Evolutionary conservation across 2,113 vertebrate species (phyloP).

Genomic region (Pholis gunnellus): DNA sequence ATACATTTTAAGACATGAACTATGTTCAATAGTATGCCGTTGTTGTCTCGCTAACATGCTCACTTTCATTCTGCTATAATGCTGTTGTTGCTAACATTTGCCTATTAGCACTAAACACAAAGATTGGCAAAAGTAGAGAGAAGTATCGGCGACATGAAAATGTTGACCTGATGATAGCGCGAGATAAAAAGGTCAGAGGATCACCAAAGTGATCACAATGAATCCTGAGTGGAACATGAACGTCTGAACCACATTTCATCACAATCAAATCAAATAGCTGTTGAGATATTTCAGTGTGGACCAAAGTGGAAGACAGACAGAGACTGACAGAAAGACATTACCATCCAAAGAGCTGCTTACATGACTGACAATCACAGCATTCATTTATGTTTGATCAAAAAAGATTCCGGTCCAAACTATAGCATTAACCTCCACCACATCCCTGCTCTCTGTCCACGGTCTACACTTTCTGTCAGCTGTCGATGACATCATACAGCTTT

Average conservation of each 20-base stretch:
- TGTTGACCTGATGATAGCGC: not conserved
- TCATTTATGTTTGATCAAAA: not conserved
- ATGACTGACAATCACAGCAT: not conserved
- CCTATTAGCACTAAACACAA: not conserved
- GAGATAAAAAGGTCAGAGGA: not conserved
- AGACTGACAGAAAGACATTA: not conserved
- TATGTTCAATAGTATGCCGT: not conserved
- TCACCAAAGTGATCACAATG: no score
- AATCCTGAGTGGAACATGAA: not conserved
- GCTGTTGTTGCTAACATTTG: not conserved
- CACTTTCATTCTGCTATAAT: no score
- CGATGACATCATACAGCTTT: not conserved
- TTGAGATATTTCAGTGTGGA: not conserved
- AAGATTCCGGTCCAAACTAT: not conserved
- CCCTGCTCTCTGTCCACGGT: not conserved
- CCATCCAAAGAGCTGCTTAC: not conserved
- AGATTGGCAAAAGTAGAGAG: not conserved
- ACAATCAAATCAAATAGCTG: not conserved
- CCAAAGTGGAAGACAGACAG: not conserved
- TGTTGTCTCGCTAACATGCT: not conserved
- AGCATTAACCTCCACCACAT: not conserved
- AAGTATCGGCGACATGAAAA: not conserved
- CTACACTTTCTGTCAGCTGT: no score
- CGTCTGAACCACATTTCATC: not conserved
- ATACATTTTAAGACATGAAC: not conserved